These are phyloP conservation scores for Drosophila nigromelanica DNA, from an alignment of 1,140 invertebrate genomes.

Conservation along the genomic window DNA sequence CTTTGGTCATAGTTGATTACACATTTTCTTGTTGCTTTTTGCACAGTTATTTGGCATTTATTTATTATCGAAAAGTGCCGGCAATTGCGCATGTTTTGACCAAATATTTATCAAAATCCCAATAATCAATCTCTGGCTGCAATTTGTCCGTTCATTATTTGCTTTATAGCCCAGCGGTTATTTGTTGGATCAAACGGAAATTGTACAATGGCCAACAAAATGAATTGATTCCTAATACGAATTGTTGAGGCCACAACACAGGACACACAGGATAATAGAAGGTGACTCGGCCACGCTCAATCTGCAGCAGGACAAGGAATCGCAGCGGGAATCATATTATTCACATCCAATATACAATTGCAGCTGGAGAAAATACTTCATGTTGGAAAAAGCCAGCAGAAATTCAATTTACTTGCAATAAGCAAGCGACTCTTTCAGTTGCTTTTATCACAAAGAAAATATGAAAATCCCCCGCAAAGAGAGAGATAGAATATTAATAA, in stretches of 20 bases:
- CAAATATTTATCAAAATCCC: slow-evolving; percentile 17
- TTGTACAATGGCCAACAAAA: slow-evolving; percentile 74
- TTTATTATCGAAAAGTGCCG: slow-evolving; percentile 5
- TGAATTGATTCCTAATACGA: slow-evolving; percentile 78
- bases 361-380: slow-evolving; percentile 17
- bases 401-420: slow-evolving; percentile 64
- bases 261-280: not conserved
- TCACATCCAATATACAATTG: slow-evolving; percentile 3
- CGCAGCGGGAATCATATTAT: not conserved
- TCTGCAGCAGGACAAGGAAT: not conserved
- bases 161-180: slow-evolving; percentile 23
- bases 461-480: slow-evolving; percentile 1
- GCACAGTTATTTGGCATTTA: slow-evolving; percentile 5
- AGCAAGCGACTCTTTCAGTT: slow-evolving; percentile 10
- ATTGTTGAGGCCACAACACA: slow-evolving; percentile 28
- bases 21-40: not conserved
- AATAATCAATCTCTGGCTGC: slow-evolving; percentile 55
- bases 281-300: slow-evolving; percentile 4
- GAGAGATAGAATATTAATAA: slow-evolving; percentile 58
- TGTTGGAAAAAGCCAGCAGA: slow-evolving; percentile 15
- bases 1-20: not conserved
- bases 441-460: slow-evolving; percentile 2
- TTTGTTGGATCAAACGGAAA: slow-evolving; percentile 59
- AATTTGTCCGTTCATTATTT: slow-evolving; percentile 67
- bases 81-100: not conserved